phyloP scores from a whole-genome alignment of 1,140 invertebrate genomes.

The Meteorus sp. region DNA sequence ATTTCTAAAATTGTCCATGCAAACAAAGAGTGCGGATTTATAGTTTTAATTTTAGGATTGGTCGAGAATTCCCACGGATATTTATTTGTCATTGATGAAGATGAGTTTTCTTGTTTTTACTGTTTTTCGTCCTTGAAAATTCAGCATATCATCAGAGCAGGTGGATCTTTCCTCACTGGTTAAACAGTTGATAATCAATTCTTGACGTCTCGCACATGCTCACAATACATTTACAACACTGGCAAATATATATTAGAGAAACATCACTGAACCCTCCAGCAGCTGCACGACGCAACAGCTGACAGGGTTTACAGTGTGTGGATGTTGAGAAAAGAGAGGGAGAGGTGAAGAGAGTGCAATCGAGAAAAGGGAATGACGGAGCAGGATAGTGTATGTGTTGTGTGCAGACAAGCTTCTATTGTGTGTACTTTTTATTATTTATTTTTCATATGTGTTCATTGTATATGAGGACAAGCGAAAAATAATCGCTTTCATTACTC shows the following conservation, averaged over 20 bases:
- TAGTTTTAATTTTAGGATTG: no score
- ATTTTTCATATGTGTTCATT: background rate
- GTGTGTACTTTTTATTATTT: slow-evolving; percentile 7
- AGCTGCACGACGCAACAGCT: slow-evolving; percentile 43
- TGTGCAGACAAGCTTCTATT: slow-evolving; percentile 14
- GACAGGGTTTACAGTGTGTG: slow-evolving; percentile 28
- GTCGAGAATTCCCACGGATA: no score
- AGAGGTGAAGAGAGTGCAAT: slow-evolving; percentile 4
- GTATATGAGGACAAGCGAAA: background rate
- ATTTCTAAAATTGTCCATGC: no score
- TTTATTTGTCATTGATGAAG: no score
- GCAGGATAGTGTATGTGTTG: slow-evolving; percentile 4
- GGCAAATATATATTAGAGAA: slow-evolving; percentile 1
- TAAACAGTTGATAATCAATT: slow-evolving; percentile 14
- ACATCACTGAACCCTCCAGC: slow-evolving; percentile 6
- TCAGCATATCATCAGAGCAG: no score
- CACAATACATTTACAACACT: slow-evolving; percentile 18
- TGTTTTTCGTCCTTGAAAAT: no score
- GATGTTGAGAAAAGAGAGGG: slow-evolving; percentile 5
- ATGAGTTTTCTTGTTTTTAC: no score
- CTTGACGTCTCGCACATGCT: slow-evolving; percentile 4
- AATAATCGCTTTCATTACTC: slow-evolving; percentile 19
- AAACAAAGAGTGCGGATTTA: no score
- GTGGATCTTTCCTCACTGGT: no score
- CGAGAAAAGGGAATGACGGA: slow-evolving; percentile 3